Conservation (phyloP, 2,888 invertebrate genomes). For the Germaria angustata region DNA sequence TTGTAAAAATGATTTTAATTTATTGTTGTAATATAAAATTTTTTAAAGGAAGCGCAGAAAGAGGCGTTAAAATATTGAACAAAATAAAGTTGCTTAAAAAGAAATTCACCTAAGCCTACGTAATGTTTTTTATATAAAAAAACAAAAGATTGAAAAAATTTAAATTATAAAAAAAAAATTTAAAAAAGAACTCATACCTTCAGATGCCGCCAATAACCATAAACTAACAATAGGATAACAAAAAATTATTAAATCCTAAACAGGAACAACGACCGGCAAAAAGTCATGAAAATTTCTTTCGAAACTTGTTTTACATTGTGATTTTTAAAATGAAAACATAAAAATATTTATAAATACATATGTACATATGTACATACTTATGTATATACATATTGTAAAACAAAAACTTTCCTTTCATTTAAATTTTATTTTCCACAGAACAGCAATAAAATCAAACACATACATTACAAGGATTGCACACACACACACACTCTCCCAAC, state of each 20-base stretch:
- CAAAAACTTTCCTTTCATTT: slow-evolving; percentile 32
- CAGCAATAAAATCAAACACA: slow-evolving; percentile 23
- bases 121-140: no score
- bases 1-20: no score
- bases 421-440: slow-evolving; percentile 21
- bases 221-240: background rate
- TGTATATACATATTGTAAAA: no score
- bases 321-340: background rate
- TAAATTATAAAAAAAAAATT: no score
- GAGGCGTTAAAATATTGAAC: no score
- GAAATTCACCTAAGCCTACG: no score
- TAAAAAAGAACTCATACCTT: background rate
- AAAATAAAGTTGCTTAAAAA: no score
- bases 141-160: no score
- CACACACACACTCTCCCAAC: background rate
- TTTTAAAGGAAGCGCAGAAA: no score
- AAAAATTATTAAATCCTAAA: background rate
- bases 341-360: no score
- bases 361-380: no score
- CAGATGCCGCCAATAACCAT: background rate
- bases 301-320: slow-evolving; percentile 3
- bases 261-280: slow-evolving; percentile 6
- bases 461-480: background rate
- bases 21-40: no score
- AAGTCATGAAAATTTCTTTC: slow-evolving; percentile 24